These are phyloP conservation scores for Callimorpha dominula DNA, from an alignment of 2,888 invertebrate genomes.

Conservation along the genomic window DNA sequence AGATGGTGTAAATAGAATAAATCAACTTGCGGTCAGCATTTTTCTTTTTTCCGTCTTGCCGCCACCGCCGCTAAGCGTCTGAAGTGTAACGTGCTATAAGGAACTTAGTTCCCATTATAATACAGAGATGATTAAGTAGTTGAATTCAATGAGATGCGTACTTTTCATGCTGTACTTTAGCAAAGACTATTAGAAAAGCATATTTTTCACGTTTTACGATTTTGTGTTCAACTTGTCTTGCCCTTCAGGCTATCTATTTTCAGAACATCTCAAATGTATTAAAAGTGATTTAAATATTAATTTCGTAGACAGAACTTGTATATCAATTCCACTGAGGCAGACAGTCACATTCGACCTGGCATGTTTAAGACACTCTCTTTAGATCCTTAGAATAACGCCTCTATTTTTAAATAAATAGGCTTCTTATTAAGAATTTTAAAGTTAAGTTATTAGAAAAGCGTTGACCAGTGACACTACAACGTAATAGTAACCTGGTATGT, in stretches of 20 bases:
- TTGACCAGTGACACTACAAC: too few species aligned
- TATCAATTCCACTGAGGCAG: constrained; percentile 56
- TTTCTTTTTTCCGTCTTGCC: too few species aligned
- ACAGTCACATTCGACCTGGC: constrained; percentile 49
- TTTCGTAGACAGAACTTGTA: constrained; percentile 44
- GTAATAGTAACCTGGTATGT: too few species aligned
- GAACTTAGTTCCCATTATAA: too few species aligned
- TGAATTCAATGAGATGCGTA: too few species aligned
- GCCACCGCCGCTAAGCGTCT: too few species aligned
- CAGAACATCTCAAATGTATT: constrained; percentile 18
- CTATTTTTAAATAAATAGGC: not conserved
- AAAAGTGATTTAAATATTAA: constrained; percentile 32
- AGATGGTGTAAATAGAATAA: too few species aligned
- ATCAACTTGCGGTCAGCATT: too few species aligned
- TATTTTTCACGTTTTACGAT: not conserved
- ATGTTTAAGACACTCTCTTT: constrained; percentile 19
- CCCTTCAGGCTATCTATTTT: not conserved
- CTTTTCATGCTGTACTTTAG: not conserved
- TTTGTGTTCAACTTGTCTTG: not conserved
- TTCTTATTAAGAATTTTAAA: not conserved
- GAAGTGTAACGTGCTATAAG: too few species aligned
- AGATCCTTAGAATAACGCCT: constrained; percentile 2
- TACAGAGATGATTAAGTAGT: too few species aligned
- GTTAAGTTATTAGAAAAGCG: too few species aligned
- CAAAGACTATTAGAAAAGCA: not conserved